phyloP scores from a whole-genome alignment of 2,888 invertebrate species.

The Exephanes ischioxanthus region DNA sequence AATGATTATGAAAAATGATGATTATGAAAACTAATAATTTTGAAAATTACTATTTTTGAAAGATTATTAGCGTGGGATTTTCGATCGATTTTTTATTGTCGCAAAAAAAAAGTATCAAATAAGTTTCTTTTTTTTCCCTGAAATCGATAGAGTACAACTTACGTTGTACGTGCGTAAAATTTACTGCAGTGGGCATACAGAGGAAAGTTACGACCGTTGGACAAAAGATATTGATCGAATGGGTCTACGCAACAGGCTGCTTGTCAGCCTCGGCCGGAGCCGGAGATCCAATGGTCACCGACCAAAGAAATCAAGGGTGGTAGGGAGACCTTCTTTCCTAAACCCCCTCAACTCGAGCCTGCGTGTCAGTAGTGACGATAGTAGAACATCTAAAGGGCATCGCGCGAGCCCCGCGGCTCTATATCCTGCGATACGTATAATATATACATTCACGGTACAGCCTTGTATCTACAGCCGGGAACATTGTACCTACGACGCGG shows the following conservation, averaged over 20 bases:
- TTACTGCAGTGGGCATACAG: background rate
- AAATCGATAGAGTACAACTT: background rate
- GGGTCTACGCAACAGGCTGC: constrained; percentile 74
- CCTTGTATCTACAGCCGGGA: constrained; percentile 12
- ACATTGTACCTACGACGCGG: background rate
- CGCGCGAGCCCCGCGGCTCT: constrained; percentile 19
- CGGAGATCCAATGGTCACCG: constrained; percentile 55
- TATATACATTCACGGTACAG: background rate
- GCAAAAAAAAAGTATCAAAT: no score
- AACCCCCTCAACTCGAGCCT: constrained; percentile 32
- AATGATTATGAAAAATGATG: no score
- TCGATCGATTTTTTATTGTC: no score
- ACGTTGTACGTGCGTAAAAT: background rate
- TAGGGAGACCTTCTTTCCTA: constrained; percentile 8
- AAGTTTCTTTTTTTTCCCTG: background rate
- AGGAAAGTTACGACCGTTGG: constrained; percentile 33
- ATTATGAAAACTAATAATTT: no score
- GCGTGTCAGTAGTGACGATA: background rate
- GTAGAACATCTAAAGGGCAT: constrained; percentile 61
- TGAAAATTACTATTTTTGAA: no score
- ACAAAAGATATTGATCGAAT: constrained; percentile 71
- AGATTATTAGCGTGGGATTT: no score
- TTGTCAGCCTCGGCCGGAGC: constrained; percentile 60
- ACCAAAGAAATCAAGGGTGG: constrained; percentile 23
- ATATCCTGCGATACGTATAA: background rate